phyloP scores from a whole-genome alignment of 2,888 invertebrate species.

The Tetheella fluctuosa region DNA sequence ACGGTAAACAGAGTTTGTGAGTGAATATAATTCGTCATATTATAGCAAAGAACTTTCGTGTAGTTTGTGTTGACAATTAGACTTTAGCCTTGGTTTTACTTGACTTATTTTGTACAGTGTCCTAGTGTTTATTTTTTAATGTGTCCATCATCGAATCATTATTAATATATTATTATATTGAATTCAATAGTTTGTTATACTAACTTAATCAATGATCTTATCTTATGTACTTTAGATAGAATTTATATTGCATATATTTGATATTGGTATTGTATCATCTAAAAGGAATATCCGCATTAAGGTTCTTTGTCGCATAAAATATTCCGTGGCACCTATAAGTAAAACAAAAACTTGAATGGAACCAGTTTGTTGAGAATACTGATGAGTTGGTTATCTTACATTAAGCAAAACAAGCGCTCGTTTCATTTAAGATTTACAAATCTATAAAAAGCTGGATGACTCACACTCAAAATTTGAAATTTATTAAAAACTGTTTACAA shows the following conservation, averaged over 20 bases:
- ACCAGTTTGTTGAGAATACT: constrained; percentile 2
- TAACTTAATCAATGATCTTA: constrained; percentile 1
- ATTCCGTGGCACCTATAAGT: background rate
- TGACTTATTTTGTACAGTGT: too few species aligned
- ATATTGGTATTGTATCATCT: too few species aligned
- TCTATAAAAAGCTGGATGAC: background rate
- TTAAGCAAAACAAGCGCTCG: background rate
- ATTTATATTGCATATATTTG: background rate
- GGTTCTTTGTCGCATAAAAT: background rate
- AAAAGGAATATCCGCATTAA: background rate
- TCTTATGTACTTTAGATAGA: background rate
- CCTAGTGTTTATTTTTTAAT: background rate
- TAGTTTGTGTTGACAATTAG: background rate
- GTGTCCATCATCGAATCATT: background rate
- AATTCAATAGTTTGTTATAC: background rate
- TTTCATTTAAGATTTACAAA: background rate
- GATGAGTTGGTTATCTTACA: background rate
- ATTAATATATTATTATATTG: too few species aligned
- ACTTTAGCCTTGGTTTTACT: too few species aligned
- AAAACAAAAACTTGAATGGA: background rate
- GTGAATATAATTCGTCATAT: background rate
- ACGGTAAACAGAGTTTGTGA: background rate
- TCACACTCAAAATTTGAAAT: background rate
- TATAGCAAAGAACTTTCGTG: background rate
- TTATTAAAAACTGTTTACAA: background rate